A percentile compares a stretch with the other conserved stretches of the same genome.
These are phyloP conservation scores for Pteronura brasiliensis DNA, from an alignment of 2,113 vertebrate genomes.

Conservation along the genomic window DNA sequence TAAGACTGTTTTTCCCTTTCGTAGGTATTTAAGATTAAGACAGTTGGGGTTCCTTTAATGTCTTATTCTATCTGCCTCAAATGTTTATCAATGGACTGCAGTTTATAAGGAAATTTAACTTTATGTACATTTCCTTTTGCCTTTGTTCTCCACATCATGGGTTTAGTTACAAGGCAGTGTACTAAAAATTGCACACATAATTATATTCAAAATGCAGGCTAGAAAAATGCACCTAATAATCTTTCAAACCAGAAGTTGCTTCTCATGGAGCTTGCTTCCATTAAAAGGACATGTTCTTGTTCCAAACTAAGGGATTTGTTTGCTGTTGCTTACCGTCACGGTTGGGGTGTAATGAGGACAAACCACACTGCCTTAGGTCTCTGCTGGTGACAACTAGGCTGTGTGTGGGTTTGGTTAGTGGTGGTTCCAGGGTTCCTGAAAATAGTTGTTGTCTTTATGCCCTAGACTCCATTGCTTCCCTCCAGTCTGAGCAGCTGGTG, in stretches of 20 bases:
- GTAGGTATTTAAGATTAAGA: neutral
- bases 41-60: neutral
- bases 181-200: neutral
- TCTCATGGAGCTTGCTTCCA: neutral
- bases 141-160: neutral
- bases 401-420: accelerated
- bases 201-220: neutral
- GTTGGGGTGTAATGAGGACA: neutral
- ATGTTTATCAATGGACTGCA: neutral
- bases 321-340: neutral
- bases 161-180: neutral
- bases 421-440: neutral
- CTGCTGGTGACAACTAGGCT: accelerated
- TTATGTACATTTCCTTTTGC: neutral
- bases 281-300: neutral
- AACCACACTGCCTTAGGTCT: too few species aligned
- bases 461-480: slow-evolving; percentile 85
- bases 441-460: slow-evolving; percentile 50
- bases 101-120: neutral
- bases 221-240: neutral
- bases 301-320: neutral
- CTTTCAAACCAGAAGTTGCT: neutral
- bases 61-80: neutral
- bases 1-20: neutral
- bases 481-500: slow-evolving; percentile 88